Percentiles rank a stretch among this genome's conserved stretches.
These are phyloP conservation scores for Xenopus borealis DNA, from an alignment of 2,113 vertebrate species.

Conservation along the genomic window DNA sequence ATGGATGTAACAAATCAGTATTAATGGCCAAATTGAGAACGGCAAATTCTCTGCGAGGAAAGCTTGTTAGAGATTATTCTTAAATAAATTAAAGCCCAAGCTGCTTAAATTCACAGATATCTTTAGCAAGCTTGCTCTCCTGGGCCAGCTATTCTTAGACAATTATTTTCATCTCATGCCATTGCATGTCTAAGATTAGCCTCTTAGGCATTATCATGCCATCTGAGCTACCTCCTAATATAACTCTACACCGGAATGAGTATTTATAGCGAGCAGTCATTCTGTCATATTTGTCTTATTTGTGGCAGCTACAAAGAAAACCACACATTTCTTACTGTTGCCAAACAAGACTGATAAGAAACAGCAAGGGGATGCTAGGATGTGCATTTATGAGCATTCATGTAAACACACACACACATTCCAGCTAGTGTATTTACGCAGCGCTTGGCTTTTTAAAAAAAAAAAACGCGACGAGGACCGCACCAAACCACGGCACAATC, in stretches of 20 bases:
- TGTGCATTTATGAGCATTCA: background rate
- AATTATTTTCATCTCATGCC: constrained; percentile 97
- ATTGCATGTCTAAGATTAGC: constrained; percentile 97
- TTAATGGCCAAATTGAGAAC: constrained; percentile 11
- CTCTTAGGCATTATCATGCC: constrained; percentile 92
- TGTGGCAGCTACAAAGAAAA: constrained; percentile 75
- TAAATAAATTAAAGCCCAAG: constrained; percentile 55
- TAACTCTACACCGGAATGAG: constrained; percentile 87
- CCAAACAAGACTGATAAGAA: constrained; percentile 73
- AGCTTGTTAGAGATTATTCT: constrained; percentile 46
- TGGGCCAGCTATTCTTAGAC: constrained; percentile 99
- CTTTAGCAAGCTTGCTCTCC: constrained; percentile 82
- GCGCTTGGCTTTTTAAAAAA: too few species aligned
- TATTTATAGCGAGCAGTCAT: constrained; percentile 84
- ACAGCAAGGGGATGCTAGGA: constrained; percentile 56
- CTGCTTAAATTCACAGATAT: constrained; percentile 52
- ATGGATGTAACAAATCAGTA: constrained; percentile 31
- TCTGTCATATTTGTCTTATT: constrained; percentile 86
- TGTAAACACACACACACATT: too few species aligned
- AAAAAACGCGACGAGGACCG: too few species aligned
- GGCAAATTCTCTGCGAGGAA: constrained; percentile 41
- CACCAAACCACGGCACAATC: too few species aligned
- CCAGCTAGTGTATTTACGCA: too few species aligned
- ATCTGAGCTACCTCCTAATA: constrained; percentile 90
- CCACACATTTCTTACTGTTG: constrained; percentile 76